Conservation (phyloP, 2,888 invertebrate genomes). For the Clitarchus hookeri region DNA sequence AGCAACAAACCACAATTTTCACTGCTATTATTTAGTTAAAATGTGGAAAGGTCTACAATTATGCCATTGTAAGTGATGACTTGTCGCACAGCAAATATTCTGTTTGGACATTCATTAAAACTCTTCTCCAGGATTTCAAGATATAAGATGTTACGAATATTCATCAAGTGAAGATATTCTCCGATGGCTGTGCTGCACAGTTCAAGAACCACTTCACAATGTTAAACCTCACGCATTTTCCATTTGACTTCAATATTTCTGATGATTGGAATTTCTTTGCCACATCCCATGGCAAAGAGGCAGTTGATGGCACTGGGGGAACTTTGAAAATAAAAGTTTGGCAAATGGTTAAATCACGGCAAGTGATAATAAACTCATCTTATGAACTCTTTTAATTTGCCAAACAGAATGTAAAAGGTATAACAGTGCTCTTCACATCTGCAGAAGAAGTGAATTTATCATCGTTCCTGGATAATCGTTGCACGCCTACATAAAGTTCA, state of each 20-base stretch:
- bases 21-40: background rate
- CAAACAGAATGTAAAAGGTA: background rate
- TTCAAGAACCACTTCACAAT: background rate
- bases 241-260: background rate
- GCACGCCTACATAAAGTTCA: background rate
- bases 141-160: background rate
- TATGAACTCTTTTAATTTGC: background rate
- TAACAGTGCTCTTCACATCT: background rate
- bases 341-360: background rate
- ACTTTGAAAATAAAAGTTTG: background rate
- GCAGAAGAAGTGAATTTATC: background rate
- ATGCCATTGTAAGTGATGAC: background rate
- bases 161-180: background rate
- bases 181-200: background rate
- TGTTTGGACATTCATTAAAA: background rate
- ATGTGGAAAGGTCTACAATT: background rate
- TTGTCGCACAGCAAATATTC: background rate
- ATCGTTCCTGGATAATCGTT: background rate
- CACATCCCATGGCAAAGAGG: constrained; percentile 1
- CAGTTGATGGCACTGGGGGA: background rate
- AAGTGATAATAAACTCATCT: background rate
- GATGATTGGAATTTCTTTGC: background rate
- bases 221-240: background rate
- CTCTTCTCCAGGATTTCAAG: background rate
- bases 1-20: background rate